These are phyloP conservation scores for Noctua janthina DNA, from an alignment of 2,888 invertebrate genomes.

Conservation along the genomic window DNA sequence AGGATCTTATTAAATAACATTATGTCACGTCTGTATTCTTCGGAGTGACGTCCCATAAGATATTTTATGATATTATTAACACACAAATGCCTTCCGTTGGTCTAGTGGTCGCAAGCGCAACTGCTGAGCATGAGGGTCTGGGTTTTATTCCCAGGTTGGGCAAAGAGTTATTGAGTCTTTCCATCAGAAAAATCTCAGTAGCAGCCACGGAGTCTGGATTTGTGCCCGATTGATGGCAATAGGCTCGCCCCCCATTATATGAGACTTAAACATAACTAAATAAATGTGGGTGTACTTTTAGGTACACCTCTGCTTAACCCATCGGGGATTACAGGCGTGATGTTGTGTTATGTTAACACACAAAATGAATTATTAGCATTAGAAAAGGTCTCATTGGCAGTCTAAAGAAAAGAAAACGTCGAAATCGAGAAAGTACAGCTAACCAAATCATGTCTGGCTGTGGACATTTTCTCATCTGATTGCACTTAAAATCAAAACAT, in stretches of 20 bases:
- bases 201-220: too few relatives aligned
- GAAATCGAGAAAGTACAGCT: not conserved
- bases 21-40: not conserved
- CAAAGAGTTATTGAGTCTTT: too few relatives aligned
- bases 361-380: not conserved
- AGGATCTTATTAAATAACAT: not conserved
- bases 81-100: too few relatives aligned
- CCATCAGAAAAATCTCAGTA: too few relatives aligned
- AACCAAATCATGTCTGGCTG: not conserved
- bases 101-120: too few relatives aligned
- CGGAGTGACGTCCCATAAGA: not conserved
- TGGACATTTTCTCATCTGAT: not conserved
- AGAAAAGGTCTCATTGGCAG: not conserved
- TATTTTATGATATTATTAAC: not conserved
- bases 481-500: not conserved
- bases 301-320: not conserved
- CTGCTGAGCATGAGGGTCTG: too few relatives aligned
- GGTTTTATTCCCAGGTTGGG: too few relatives aligned
- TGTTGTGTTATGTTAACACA: not conserved
- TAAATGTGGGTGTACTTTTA: not conserved
- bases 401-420: not conserved
- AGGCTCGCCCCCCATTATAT: too few relatives aligned
- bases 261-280: not conserved
- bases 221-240: too few relatives aligned
- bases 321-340: not conserved